Evolutionary conservation across 2,797 vertebrate genomes (phyloP), one percentile per base, ranked within the genome.

Genomic region (Malacoctenus gilli): DNA sequence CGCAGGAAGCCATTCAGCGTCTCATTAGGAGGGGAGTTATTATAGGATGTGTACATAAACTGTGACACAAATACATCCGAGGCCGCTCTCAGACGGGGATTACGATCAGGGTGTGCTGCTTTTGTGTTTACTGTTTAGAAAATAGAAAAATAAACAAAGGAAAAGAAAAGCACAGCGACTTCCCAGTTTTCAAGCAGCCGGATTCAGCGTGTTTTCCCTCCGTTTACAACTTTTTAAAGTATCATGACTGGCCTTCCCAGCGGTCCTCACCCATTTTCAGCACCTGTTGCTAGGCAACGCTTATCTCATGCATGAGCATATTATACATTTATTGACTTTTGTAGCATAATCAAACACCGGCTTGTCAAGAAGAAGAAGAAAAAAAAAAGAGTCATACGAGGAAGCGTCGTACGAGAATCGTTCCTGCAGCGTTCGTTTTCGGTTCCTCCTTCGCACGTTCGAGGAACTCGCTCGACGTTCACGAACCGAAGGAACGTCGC

Each of bases 271-370:
- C 18, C 13, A 1, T 18, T 42, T 51, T 9, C 16, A 50, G 20
- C 8, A 50, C 2, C 0, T 55, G 61, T 55, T 60, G 56, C 56
- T 39, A 20, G 18, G 55, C 50, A 58, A 65, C 56, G 18, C 18
- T 32, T 37, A 30, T 18, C 16, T 47, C 23, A 20, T 25, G 18
- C 23, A 23, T 52, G 14, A 36, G 8, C 5, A 18, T 9, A 13
- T n/a, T 41, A 19, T 28, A 48, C 2, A 6, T 34, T 37, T 16
- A 15, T 23, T 12, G 39, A 20, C 15, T 49, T 50, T 31, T 14
- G 0, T 21, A 15, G 32, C 19, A 22, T 14, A 23, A 11, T 30
- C 0, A 19, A n/a, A 15, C 4, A 14, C 25, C 1, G 7, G 3
- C 8, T 18, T 38, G 35, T 16, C 35, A 10, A 32, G 30, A 32